These are phyloP conservation scores for Condylura cristata DNA, from an alignment of 2,113 vertebrate genomes.

Conservation along the genomic window DNA sequence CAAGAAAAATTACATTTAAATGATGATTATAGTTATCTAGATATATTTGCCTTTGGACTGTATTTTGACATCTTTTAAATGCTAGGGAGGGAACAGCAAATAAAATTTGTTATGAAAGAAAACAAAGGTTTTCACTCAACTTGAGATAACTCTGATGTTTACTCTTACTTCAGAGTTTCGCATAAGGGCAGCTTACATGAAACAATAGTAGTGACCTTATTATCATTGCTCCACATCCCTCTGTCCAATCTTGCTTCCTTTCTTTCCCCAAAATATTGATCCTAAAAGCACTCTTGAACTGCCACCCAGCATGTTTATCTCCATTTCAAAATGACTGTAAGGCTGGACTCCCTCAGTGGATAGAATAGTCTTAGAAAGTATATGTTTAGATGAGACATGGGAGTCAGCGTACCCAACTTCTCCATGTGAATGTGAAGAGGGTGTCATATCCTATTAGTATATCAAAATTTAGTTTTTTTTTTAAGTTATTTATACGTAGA, in stretches of 20 bases:
- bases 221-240: neutral
- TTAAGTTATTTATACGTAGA: too few relatives aligned
- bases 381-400: neutral
- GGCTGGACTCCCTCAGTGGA: neutral
- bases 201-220: neutral
- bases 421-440: neutral
- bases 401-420: neutral
- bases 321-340: neutral
- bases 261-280: neutral
- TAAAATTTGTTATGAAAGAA: neutral
- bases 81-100: neutral
- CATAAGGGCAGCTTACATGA: neutral
- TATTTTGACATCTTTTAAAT: neutral
- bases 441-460: neutral
- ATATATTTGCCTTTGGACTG: neutral
- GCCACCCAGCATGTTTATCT: neutral
- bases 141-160: neutral
- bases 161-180: neutral
- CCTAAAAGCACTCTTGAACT: neutral
- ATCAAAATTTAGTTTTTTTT: neutral
- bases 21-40: neutral
- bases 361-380: neutral
- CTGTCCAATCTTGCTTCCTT: neutral
- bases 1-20: constrained; percentile 24
- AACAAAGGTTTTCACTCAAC: neutral